Percentiles rank a stretch among this genome's conserved stretches.
Evolutionary conservation across 2,888 invertebrate species (phyloP).

Genomic region (Cremastobaeus sp.): DNA sequence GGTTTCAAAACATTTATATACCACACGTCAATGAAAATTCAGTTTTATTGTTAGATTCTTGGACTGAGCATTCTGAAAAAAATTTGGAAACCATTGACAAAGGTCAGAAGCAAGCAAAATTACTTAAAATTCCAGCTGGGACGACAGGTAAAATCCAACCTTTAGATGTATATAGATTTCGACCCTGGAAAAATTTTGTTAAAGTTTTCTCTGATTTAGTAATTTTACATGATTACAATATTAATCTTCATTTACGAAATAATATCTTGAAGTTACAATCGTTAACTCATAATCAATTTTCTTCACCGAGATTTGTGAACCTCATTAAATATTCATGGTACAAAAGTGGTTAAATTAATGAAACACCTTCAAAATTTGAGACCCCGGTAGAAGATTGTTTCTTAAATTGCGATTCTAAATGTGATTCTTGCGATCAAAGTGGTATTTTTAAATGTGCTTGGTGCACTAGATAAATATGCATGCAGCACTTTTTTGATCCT

Average conservation of each 20-base stretch:
- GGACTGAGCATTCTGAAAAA: conserved; percentile 34
- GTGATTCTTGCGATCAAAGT: background rate
- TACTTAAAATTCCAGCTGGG: conserved; percentile 33
- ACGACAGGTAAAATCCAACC: conserved; percentile 43
- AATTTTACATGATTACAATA: conserved; percentile 17
- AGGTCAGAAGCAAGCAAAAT: conserved; percentile 15
- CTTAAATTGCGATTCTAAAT: background rate
- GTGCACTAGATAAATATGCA: conserved; percentile 2
- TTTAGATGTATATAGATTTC: conserved; percentile 37
- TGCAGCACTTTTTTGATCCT: conserved; percentile 4
- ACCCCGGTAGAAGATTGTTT: conserved; percentile 40
- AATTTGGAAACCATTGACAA: conserved; percentile 23
- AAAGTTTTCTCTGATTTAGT: conserved; percentile 44
- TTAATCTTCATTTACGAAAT: conserved; percentile 52
- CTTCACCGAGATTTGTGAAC: conserved; percentile 37
- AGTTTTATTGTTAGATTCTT: conserved; percentile 45
- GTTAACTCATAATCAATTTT: conserved; percentile 46
- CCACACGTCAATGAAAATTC: conserved; percentile 23
- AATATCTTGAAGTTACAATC: conserved; percentile 47
- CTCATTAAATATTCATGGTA: conserved; percentile 52
- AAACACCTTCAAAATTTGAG: conserved; percentile 30
- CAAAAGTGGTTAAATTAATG: conserved; percentile 47
- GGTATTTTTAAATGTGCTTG: conserved; percentile 10
- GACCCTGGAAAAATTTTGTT: conserved; percentile 43
- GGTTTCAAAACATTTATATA: background rate